Evolutionary conservation across 2,797 vertebrate genomes (phyloP).

Genomic region (Acridotheres tristis): DNA sequence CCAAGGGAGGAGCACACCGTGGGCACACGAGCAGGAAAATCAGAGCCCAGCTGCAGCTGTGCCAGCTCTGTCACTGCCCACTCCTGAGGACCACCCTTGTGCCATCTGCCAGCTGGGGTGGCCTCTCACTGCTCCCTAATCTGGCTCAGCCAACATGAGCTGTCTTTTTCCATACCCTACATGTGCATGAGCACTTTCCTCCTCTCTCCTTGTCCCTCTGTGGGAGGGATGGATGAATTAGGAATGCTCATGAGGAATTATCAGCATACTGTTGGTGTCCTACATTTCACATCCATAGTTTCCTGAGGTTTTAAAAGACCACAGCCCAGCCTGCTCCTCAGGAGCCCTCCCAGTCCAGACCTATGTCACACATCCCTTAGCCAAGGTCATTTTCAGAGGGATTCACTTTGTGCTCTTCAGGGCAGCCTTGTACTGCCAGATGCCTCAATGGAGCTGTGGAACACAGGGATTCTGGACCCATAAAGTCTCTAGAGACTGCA

Average conservation of each 20-base stretch:
- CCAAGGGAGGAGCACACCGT: neutral
- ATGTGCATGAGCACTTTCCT: neutral
- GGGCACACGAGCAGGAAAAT: neutral
- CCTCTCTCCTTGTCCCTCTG: neutral
- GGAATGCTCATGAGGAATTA: neutral
- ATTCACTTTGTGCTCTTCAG: neutral
- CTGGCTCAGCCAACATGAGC: neutral
- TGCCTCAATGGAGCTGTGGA: accelerated
- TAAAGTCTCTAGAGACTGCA: neutral
- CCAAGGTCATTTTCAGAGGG: neutral
- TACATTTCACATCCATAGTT: neutral
- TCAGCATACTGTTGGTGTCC: neutral
- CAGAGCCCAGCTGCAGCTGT: neutral
- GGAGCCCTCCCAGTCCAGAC: neutral
- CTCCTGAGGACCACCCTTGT: neutral
- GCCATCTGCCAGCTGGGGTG: neutral
- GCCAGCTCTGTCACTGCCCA: neutral
- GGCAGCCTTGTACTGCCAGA: neutral
- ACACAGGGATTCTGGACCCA: neutral
- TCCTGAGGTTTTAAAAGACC: neutral
- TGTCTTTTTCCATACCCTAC: neutral
- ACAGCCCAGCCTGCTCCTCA: neutral
- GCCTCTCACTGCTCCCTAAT: neutral
- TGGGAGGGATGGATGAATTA: neutral
- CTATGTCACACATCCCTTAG: neutral